Evolutionary conservation across 2,113 vertebrate genomes (phyloP).

Genomic region (Leptodactylus fuscus): DNA sequence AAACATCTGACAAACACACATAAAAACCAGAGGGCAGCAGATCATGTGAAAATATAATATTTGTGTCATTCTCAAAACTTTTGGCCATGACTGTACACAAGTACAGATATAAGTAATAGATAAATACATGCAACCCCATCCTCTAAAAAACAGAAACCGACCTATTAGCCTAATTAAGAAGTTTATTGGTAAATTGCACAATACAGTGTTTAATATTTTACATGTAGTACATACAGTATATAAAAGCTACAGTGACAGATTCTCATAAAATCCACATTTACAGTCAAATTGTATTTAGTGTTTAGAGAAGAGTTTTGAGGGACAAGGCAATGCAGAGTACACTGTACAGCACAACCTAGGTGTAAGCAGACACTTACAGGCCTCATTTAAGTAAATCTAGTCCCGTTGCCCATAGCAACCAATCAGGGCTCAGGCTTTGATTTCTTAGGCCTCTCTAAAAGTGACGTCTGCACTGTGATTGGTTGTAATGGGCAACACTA

Average conservation of each 20-base stretch:
- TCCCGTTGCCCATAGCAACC: neutral
- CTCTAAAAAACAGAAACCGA: neutral
- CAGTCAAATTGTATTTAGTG: conserved; percentile 31
- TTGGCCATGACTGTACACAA: no score
- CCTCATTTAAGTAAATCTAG: no score
- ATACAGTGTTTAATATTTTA: conserved; percentile 41
- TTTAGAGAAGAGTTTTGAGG: neutral
- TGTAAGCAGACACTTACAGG: neutral
- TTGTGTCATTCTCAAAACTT: no score
- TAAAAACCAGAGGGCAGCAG: no score
- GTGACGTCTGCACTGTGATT: neutral
- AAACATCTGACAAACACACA: no score
- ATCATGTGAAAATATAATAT: no score
- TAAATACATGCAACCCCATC: neutral
- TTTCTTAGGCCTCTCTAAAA: no score
- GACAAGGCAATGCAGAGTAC: neutral
- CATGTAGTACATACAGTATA: conserved; percentile 34
- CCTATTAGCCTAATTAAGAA: neutral
- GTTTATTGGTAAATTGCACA: conserved; percentile 49
- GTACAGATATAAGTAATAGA: no score
- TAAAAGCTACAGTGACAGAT: neutral
- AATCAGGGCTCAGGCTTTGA: neutral
- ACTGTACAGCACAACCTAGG: neutral
- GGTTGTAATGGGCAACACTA: neutral
- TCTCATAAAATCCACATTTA: conserved; percentile 44